Base-by-base conservation (phyloP, 2,888 invertebrate species). In the Tetheella fluctuosa region DNA sequence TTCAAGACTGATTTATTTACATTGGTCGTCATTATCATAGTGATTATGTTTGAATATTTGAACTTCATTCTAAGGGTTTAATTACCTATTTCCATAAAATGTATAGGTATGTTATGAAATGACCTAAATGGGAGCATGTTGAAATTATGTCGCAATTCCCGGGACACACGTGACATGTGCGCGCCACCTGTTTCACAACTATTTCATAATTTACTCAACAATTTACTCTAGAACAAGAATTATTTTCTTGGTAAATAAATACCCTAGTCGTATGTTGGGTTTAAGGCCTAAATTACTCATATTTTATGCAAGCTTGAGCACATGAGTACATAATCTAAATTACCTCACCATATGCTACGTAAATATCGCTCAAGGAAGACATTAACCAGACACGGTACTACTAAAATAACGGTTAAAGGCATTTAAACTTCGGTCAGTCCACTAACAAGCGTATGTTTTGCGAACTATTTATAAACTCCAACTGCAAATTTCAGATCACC, bases 401-500 rank as follows among this genome's bases (percentile, higher is more conserved):
- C 13, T 1, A n/a, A n/a, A 34, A 12, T 13, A 13, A n/a, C n/a
- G 39, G 39, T n/a, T 39, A 39, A 39, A 39, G 6, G 39, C 15
- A 15, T 39, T 39, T 39, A 7, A n/a, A n/a, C 39, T 39, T 15
- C 37, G 7, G 15, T 48, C 10, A 48, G 20, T 48, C 20, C 17
- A 48, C 10, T 48, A 20, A 20, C 48, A 48, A 15, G 23, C 4
- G 13, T 13, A n/a, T 25, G 53, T 23, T 8, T 10, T 25, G 25
- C 28, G 48, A 10, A 20, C 54, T 60, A 66, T 63, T 60, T 63
- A 62, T 67, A 63, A 60, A 63, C 25, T 23, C 30, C 52, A 61
- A 57, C 54, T 37, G 59, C 12, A 23, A 34, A 1, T 88, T 84
- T 25, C 84, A 93, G 93, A 93, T 93, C 52, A 93, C 93, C 52